Base-by-base conservation (phyloP, 2,797 vertebrate genomes). In the Chromobotia macracanthus region DNA sequence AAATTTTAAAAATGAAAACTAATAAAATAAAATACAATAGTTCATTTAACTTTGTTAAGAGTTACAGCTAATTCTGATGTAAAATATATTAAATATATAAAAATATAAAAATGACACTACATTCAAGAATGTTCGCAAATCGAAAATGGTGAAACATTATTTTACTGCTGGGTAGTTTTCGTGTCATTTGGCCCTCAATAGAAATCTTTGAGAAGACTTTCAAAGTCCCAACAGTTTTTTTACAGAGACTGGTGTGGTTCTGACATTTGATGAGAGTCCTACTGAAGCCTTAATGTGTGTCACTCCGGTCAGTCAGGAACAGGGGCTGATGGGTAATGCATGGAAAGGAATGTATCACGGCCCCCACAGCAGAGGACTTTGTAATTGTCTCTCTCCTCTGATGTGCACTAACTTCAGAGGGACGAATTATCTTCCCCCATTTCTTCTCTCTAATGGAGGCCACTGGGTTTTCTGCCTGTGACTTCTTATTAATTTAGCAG, bases 391-490 rank as follows among this genome's bases (percentile, higher is more conserved):
- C 71, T 77, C 38, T 75, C 69, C 61, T 19, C 35, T 80, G 67
- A 80, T 75, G 66, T 71, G 46, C 35, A 64, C 83, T 58, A 66
- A 84, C 61, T 81, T 82, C 79, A 82, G 63, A 70, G 31, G 51
- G 61, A 65, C 76, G 80, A 83, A 84, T 80, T 61, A 78, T 79
- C 69, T 88, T 89, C 86, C 71, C 44, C 58, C 56, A 51, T 80
- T 87, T 89, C 87, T 88, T 86, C 56, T 73, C 77, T 46, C 75
- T 81, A 81, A 84, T 79, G 79, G 71, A 84, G 46, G 63, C 63
- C 38, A 31, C 23, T 19, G 48, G 53, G 80, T 82, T 77, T 48
- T 68, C 67, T 66, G 41, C 60, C 41, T 56, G 60, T 79, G 76
- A 51, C 21, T 13, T 68, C 80, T 84, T 79, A 81, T 71, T 81